Evolutionary conservation across 2,888 invertebrate genomes (phyloP).

Genomic region (Papilio elwesi): DNA sequence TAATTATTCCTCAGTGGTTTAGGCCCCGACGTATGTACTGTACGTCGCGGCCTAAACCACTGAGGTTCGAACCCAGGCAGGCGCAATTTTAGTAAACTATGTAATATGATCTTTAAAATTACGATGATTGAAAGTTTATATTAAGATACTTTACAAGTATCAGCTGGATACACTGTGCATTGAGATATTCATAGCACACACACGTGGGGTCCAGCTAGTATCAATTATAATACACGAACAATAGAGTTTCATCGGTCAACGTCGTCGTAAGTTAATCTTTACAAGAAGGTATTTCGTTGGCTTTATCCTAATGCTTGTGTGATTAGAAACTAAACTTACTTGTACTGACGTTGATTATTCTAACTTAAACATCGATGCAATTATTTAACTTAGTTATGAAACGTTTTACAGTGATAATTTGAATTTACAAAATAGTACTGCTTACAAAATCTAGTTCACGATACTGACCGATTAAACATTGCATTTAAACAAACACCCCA

Average conservation of each 20-base stretch:
- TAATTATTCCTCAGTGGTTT: too few relatives aligned
- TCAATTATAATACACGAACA: background rate
- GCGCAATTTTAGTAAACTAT: too few relatives aligned
- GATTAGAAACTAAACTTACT: background rate
- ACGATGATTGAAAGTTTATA: too few relatives aligned
- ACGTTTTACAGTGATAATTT: constrained; percentile 30
- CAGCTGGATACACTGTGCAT: too few relatives aligned
- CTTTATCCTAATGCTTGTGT: background rate
- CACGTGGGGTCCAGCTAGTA: too few relatives aligned
- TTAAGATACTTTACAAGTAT: too few relatives aligned
- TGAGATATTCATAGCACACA: too few relatives aligned
- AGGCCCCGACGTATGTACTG: too few relatives aligned
- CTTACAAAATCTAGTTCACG: constrained; percentile 26
- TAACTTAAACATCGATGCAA: constrained; percentile 14
- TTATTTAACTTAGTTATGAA: constrained; percentile 27
- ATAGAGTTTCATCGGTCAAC: background rate
- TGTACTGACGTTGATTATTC: constrained; percentile 14
- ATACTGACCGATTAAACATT: constrained; percentile 22
- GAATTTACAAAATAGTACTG: constrained; percentile 30
- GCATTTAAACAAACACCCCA: constrained; percentile 20
- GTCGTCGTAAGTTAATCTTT: background rate
- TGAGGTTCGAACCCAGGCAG: too few relatives aligned
- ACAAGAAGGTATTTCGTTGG: background rate
- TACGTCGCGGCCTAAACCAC: too few relatives aligned
- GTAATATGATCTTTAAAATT: too few relatives aligned